Conservation (phyloP, 2,888 invertebrate species). For the Prionchulus punctatus region DNA sequence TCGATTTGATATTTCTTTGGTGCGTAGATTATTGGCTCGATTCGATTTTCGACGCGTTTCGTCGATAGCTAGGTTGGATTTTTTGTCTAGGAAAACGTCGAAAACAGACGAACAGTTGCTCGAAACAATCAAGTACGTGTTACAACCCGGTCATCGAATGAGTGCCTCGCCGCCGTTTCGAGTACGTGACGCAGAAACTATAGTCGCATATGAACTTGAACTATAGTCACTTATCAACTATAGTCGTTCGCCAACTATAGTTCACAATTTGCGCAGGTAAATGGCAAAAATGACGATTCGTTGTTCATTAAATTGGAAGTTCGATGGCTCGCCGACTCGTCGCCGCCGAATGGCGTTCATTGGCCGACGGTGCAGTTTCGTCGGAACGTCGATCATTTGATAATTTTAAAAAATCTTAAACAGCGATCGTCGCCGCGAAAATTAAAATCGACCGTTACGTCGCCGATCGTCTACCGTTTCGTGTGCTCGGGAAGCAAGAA, state of each 20-base stretch:
- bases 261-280: no score
- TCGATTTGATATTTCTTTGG: not conserved
- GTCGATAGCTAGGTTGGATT: no score
- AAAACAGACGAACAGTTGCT: not conserved
- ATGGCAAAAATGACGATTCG: no score
- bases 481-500: not conserved
- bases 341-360: no score
- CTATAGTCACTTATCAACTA: not conserved
- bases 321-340: no score
- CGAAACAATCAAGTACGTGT: not conserved
- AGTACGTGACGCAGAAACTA: not conserved
- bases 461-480: not conserved
- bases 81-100: not conserved
- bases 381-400: not conserved
- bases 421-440: not conserved
- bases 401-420: not conserved
- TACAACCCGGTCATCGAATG: not conserved
- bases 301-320: no score
- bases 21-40: no score
- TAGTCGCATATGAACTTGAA: not conserved
- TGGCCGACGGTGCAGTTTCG: not conserved
- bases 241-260: no score
- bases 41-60: no score
- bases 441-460: not conserved
- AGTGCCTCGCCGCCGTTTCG: not conserved